Evolutionary conservation across 2,113 vertebrate species (phyloP), one percentile per base, ranked within the genome.

Genomic region (Ptilorrhoa leucosticta): DNA sequence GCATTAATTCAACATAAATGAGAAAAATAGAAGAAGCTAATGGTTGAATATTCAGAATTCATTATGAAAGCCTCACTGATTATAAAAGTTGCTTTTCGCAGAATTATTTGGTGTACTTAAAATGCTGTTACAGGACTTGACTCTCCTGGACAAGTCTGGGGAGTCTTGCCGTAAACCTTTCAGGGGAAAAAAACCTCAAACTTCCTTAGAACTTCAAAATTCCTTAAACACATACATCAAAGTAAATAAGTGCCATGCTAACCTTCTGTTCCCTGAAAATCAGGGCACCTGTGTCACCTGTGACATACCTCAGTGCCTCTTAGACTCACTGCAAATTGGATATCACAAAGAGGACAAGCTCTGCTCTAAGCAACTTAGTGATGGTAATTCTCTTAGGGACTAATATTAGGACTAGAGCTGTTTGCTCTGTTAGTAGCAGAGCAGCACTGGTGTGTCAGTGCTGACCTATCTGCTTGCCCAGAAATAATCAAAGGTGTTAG

Each of bases 321-420:
- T 56, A 42, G 27, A 42, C 2, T 1, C 64, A 5, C 68, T 56
- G 24, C 63, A 86, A 60, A 77, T 73, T 58, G 91, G 71, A 31
- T 95, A 72, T 70, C 26, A 24, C 66, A 71, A 61, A 33, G 87
- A 77, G 63, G 92, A 80, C 71, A 68, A 65, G 57, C 66, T 89
- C 65, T 81, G 51, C 89, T 70, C 57, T 89, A 69, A 91, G 79
- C 85, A 90, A 89, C 89, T 97, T 95, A 94, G 39, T 45, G 70
- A 57, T 65, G 81, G 65, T 93, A 70, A 90, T 96, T 97, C 83
- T 83, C 86, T 80, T 91, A 95, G 94, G 51, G 28, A 15, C 82
- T 89, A 85, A 64, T 45, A 54, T 31, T 77, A 81, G 93, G 82
- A 70, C 11, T 23, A 66, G 45, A 76, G 58, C 92, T 80, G 66